Evolutionary conservation across 2,113 vertebrate genomes (phyloP), one percentile per base, ranked within the genome.

Genomic region (Mobula birostris): DNA sequence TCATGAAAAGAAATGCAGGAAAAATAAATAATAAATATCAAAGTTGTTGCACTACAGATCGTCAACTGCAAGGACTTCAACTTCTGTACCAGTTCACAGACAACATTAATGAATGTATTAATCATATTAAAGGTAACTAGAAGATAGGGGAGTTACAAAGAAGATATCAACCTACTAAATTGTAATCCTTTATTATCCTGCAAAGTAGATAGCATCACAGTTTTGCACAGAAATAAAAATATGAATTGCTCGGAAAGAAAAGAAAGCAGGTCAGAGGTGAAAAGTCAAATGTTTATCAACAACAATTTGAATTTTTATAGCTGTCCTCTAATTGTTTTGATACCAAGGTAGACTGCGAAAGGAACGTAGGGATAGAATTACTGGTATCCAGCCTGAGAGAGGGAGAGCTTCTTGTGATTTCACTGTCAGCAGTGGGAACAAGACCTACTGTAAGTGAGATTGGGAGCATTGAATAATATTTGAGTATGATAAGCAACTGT

Each of bases 21-120:
- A 68, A 68, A 68, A 88, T 63, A 24, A 88, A 91, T 91, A 68
- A 91, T 21, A 36, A 66, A 91, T 90, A 32, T n/a, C n/a, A 63
- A 17, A 66, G 14, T 6, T 32, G 48, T 58, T 24, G 11, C 24
- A 72, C 70, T 72, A 27, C 27, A 85, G 82, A 85, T 85, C 0
- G 8, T 40, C 32, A 82, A 5, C 17, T 15, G 56, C 24, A 85
- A 19, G 27, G 82, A 9, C 48, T 85, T 48, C 7, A 40, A 48
- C 40, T 19, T 56, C 36, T 83, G 32, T 80, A 15, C 32, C 32
- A 15, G 78, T 80, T 83, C 19, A 83, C 76, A 56, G 19, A 83
- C n/a, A 48, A 83, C 80, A 56, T 83, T 56, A 36, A 80, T 80
- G 36, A 17, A 48, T 48, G 80, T 77, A 21, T 83, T 80, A 40